Evolutionary conservation across 30 jellyfish, hydroid and myxozoan genomes (phyloP).

Genomic region (Haliclystus octoradiatus): DNA sequence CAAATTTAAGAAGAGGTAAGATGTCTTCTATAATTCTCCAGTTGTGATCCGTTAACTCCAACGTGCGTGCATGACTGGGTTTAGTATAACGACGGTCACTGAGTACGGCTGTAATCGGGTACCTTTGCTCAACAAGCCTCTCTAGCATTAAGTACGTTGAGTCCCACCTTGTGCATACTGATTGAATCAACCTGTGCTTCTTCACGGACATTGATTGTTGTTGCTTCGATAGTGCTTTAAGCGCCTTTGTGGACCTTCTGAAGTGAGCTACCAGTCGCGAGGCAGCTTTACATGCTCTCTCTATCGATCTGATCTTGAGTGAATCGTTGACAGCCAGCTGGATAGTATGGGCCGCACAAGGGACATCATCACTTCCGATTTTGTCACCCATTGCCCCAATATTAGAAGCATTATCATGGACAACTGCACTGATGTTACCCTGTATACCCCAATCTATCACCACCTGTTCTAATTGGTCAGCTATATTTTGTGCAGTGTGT

Average conservation of each 20-base stretch:
- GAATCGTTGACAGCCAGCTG: constrained; percentile 44
- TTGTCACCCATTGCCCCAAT: constrained; percentile 42
- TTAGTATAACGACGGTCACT: not conserved
- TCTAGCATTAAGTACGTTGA: constrained; percentile 30
- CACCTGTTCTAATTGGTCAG: constrained; percentile 7
- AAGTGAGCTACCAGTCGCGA: constrained; percentile 14
- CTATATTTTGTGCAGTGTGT: constrained; percentile 32
- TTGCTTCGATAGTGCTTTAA: constrained; percentile 7
- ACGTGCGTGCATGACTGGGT: not conserved
- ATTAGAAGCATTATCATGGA: constrained; percentile 32
- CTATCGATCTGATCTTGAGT: constrained; percentile 20
- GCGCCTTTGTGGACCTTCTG: constrained; percentile 11
- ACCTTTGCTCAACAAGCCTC: constrained; percentile 21
- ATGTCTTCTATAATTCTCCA: not conserved
- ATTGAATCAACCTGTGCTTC: constrained; percentile 26
- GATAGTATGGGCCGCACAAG: constrained; percentile 32
- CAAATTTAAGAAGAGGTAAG: not conserved
- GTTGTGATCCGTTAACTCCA: not conserved
- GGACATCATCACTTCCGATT: constrained; percentile 21
- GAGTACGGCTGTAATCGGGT: constrained; percentile 3
- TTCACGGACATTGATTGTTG: not conserved
- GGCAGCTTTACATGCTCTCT: not conserved
- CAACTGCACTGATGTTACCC: constrained; percentile 25
- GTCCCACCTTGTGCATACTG: constrained; percentile 41
- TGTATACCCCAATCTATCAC: constrained; percentile 24